Evolutionary conservation across 1,140 invertebrate species (phyloP).

Genomic region (Caenorhabditis latens): DNA sequence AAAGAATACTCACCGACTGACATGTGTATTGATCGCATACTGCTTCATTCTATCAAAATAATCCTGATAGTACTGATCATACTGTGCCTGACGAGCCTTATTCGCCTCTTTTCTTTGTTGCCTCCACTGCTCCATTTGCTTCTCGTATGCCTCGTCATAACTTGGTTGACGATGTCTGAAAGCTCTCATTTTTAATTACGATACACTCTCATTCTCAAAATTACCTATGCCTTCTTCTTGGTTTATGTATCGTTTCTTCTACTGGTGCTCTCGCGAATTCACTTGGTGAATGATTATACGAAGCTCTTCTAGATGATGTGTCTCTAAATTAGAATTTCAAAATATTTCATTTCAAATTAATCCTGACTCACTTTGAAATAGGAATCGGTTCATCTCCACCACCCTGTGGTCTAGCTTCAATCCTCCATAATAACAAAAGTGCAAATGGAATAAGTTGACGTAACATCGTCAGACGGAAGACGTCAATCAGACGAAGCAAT

Average conservation of each 20-base stretch:
- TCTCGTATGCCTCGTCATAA: conserved; percentile 26
- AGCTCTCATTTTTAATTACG: neutral
- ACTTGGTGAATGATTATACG: conserved; percentile 38
- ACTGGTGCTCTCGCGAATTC: conserved; percentile 13
- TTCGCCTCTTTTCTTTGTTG: conserved; percentile 40
- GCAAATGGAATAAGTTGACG: neutral
- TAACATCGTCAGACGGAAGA: conserved; percentile 38
- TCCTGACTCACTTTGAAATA: conserved; percentile 8
- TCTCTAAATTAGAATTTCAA: neutral
- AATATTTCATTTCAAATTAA: neutral
- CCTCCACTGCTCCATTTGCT: conserved; percentile 29
- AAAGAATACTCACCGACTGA: conserved; percentile 17
- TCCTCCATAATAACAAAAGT: neutral
- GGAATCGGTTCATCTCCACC: conserved; percentile 20
- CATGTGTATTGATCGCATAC: conserved; percentile 55
- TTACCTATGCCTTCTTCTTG: conserved; percentile 42
- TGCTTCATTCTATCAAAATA: conserved; percentile 57
- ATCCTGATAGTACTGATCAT: conserved; percentile 51
- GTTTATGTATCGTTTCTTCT: conserved; percentile 10
- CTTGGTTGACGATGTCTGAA: conserved; percentile 21
- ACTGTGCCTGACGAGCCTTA: conserved; percentile 1
- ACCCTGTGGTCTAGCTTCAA: conserved; percentile 16
- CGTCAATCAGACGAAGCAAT: neutral
- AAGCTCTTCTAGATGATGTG: conserved; percentile 14
- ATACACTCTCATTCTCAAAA: neutral